Percentiles rank a stretch among this genome's conserved stretches.
phyloP scores from a whole-genome alignment of 2,113 vertebrate species.

The Platysteira castanea region DNA sequence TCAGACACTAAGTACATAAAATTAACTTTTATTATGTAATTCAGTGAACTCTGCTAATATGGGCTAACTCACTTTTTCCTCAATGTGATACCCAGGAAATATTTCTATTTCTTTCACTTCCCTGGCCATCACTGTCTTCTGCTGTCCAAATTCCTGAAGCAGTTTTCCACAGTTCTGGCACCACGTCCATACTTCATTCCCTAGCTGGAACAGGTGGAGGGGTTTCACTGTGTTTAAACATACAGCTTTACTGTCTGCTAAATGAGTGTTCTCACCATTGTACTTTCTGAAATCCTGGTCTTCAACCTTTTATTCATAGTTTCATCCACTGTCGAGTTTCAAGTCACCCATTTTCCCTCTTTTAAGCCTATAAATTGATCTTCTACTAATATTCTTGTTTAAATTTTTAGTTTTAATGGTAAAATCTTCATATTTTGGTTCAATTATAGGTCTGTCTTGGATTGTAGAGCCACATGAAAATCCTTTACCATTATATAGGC shows the following conservation, averaged over 20 bases:
- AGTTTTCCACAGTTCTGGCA: not conserved
- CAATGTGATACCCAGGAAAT: not conserved
- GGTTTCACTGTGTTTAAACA: not conserved
- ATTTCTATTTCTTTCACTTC: not conserved
- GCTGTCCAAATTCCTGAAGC: not conserved
- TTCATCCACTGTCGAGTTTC: not conserved
- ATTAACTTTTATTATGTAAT: not conserved
- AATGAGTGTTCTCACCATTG: not conserved
- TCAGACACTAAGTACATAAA: not conserved
- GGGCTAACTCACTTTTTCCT: not conserved
- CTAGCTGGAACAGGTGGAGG: not conserved
- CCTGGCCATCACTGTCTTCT: not conserved
- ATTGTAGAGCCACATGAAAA: not conserved
- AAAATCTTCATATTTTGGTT: not conserved
- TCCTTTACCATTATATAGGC: fast-evolving
- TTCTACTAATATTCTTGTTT: not conserved
- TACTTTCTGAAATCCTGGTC: not conserved
- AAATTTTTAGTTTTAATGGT: not conserved
- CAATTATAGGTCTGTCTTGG: not conserved
- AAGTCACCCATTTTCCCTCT: not conserved
- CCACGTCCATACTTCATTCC: not conserved
- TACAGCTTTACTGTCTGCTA: not conserved
- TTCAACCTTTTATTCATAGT: not conserved
- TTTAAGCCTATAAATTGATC: not conserved
- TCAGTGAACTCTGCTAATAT: not conserved